Percentiles rank a stretch among this genome's conserved stretches.
Evolutionary conservation across 2,113 vertebrate genomes (phyloP).

Genomic region (Eudorcas thomsonii): DNA sequence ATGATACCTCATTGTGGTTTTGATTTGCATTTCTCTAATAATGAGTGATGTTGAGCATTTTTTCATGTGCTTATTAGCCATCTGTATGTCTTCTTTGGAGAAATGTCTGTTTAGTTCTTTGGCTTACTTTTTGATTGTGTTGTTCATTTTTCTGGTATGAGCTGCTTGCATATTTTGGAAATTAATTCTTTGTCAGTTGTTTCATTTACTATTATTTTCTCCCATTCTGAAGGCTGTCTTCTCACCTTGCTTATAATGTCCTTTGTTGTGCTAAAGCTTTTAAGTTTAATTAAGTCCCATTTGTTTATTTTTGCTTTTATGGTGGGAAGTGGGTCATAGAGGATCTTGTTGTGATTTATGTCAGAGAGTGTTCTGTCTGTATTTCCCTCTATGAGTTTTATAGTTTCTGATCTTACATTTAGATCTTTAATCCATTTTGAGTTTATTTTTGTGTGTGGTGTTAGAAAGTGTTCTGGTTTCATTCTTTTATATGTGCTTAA

Average conservation of each 20-base stretch:
- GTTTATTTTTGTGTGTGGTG: not conserved
- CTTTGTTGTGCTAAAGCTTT: not conserved
- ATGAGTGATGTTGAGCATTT: not conserved
- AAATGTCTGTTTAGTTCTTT: not conserved
- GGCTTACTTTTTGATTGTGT: not conserved
- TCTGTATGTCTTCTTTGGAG: not conserved
- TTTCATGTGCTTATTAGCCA: not conserved
- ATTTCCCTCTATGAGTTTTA: not conserved
- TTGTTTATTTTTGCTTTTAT: not conserved
- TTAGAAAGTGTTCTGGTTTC: not conserved
- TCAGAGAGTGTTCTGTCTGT: not conserved
- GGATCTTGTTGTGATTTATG: not conserved
- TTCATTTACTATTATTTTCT: not conserved
- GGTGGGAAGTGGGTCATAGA: not conserved
- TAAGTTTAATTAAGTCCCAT: not conserved
- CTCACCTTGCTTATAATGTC: not conserved
- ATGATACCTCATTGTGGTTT: not conserved
- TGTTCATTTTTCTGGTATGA: not conserved
- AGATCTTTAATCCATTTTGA: not conserved
- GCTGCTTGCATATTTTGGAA: not conserved
- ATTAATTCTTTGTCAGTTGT: not conserved
- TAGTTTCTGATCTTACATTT: not conserved
- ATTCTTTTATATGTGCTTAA: not conserved
- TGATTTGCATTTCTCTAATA: not conserved
- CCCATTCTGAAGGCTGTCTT: not conserved